phyloP scores from a whole-genome alignment of 2,888 invertebrate species.

The Endomychus coccineus region DNA sequence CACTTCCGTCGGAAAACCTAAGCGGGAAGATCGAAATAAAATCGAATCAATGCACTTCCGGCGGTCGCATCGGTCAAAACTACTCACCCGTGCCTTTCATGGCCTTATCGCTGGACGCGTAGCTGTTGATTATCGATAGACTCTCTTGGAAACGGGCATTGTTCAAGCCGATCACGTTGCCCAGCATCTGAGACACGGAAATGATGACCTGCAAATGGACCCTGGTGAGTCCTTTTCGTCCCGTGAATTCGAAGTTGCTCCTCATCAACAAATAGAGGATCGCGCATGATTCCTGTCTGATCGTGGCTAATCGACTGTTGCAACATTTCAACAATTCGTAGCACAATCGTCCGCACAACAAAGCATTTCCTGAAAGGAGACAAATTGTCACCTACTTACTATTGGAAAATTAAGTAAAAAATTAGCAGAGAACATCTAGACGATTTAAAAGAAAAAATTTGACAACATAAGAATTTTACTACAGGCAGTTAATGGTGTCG shows the following conservation, averaged over 20 bases:
- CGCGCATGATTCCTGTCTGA: conserved; percentile 86
- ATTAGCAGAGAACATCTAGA: too few species aligned
- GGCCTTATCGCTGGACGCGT: conserved; percentile 85
- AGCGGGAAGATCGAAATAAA: neutral
- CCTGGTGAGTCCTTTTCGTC: conserved; percentile 74
- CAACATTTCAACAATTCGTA: conserved; percentile 75
- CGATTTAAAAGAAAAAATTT: too few species aligned
- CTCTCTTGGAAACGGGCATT: conserved; percentile 94
- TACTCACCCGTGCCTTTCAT: conserved; percentile 81
- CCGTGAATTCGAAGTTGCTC: conserved; percentile 86
- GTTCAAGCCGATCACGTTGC: conserved; percentile 82
- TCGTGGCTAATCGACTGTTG: conserved; percentile 74
- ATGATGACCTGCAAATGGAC: conserved; percentile 93
- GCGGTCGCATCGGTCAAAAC: neutral
- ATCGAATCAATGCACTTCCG: too few species aligned
- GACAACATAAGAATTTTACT: too few species aligned
- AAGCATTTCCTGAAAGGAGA: conserved; percentile 57
- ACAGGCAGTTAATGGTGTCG: too few species aligned
- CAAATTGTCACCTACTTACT: neutral
- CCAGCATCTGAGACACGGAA: conserved; percentile 88
- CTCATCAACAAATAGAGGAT: conserved; percentile 88
- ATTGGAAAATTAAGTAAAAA: too few species aligned
- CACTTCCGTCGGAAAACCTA: conserved; percentile 80
- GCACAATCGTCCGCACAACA: conserved; percentile 73
- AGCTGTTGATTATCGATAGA: conserved; percentile 84